Percentiles rank a stretch among this genome's conserved stretches.
Conservation (phyloP, 1,140 invertebrate genomes). For the Dendrolimus kikuchii region DNA sequence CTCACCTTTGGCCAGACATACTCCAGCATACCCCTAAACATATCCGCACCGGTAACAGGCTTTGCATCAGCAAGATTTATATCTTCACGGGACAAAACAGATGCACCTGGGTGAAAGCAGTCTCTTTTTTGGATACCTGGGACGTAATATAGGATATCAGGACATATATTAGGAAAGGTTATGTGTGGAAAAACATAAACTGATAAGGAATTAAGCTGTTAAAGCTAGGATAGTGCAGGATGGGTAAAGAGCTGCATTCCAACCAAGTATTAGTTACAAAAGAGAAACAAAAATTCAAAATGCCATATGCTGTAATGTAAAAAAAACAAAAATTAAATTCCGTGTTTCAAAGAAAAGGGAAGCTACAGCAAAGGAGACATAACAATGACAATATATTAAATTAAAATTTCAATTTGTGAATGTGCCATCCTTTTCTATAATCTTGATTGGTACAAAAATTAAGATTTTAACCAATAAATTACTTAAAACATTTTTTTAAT, state of each 20-base stretch:
- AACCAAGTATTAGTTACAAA: conserved; percentile 63
- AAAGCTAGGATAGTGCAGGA: no score
- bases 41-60: conserved; percentile 81
- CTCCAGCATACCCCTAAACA: conserved; percentile 89
- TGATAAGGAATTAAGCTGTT: no score
- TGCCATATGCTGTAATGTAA: conserved; percentile 5
- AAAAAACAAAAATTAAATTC: conserved; percentile 3
- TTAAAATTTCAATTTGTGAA: no score
- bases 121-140: conserved; percentile 79
- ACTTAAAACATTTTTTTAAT: no score
- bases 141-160: conserved; percentile 45
- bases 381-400: no score
- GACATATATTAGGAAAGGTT: conserved; percentile 22
- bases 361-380: background rate
- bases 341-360: background rate
- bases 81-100: conserved; percentile 78
- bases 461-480: no score
- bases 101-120: conserved; percentile 93
- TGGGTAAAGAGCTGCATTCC: conserved; percentile 46
- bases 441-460: no score
- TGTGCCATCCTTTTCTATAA: no score
- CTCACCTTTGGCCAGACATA: conserved; percentile 96
- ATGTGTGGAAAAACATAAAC: conserved; percentile 3
- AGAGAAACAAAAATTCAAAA: conserved; percentile 19
- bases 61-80: conserved; percentile 74